Conservation (phyloP, 2,888 invertebrate genomes). For the Acanthopleura granulata region DNA sequence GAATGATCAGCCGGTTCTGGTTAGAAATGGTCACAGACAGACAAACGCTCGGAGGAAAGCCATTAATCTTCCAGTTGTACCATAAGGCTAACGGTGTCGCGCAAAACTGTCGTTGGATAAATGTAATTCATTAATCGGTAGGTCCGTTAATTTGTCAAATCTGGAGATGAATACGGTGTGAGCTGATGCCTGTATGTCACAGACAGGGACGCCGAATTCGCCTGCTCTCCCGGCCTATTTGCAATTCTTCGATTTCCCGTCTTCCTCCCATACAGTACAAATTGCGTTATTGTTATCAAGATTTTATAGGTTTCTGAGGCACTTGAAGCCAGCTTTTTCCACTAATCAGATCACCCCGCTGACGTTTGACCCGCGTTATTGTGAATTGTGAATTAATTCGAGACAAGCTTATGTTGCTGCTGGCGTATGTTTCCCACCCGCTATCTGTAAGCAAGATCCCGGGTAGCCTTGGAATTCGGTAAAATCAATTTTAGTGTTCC, state of each 20-base stretch:
- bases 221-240: background rate
- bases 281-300: slow-evolving; percentile 10
- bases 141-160: slow-evolving; percentile 4
- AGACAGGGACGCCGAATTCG: background rate
- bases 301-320: background rate
- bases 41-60: too few species aligned
- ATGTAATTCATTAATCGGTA: slow-evolving; percentile 3
- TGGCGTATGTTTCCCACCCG: too few species aligned
- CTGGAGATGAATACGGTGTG: background rate
- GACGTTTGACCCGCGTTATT: too few species aligned
- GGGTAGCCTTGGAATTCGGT: too few species aligned
- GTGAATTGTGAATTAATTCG: too few species aligned
- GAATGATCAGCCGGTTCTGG: background rate
- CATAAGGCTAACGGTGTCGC: too few species aligned
- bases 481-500: too few species aligned
- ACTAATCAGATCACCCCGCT: background rate
- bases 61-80: too few species aligned
- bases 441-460: too few species aligned
- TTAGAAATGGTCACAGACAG: too few species aligned
- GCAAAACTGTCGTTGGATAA: background rate
- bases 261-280: background rate
- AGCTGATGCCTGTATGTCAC: background rate
- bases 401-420: too few species aligned
- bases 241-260: slow-evolving; percentile 5
- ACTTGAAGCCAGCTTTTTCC: background rate